Percentiles rank a stretch among this genome's conserved stretches.
Evolutionary conservation across 2,113 vertebrate genomes (phyloP).

Genomic region (Gymnocephalus cernua): DNA sequence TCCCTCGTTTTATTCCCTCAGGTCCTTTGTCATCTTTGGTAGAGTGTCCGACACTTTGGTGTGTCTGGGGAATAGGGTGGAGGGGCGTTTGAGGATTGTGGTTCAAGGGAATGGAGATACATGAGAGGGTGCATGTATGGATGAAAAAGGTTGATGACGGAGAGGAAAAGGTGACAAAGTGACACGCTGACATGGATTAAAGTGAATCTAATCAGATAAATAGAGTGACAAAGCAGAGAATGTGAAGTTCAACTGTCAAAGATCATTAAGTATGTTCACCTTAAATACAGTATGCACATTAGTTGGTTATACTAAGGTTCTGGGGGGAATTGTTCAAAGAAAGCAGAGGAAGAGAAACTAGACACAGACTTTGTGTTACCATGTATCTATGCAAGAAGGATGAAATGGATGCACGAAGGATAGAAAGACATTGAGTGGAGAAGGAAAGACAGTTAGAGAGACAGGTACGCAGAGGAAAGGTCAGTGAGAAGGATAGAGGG

Average conservation of each 20-base stretch:
- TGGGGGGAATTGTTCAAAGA: slow-evolving; percentile 35
- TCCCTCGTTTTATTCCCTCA: slow-evolving; percentile 73
- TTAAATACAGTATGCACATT: slow-evolving; percentile 63
- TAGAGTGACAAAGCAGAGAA: slow-evolving; percentile 32
- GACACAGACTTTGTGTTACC: slow-evolving; percentile 33
- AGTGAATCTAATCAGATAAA: slow-evolving; percentile 46
- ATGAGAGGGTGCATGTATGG: slow-evolving; percentile 35
- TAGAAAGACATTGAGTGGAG: slow-evolving; percentile 25
- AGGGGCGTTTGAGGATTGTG: slow-evolving; percentile 23
- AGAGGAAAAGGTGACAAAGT: slow-evolving; percentile 42
- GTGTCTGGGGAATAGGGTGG: slow-evolving; percentile 75
- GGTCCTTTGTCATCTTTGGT: slow-evolving; percentile 87
- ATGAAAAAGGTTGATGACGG: slow-evolving; percentile 38
- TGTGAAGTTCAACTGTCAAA: slow-evolving; percentile 34
- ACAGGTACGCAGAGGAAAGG: slow-evolving; percentile 14
- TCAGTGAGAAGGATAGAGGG: slow-evolving; percentile 35
- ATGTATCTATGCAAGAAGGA: slow-evolving; percentile 30
- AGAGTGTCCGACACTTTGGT: slow-evolving; percentile 85
- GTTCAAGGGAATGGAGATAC: slow-evolving; percentile 34
- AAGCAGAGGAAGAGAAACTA: slow-evolving; percentile 36
- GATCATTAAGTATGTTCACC: slow-evolving; percentile 51
- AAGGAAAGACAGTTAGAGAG: slow-evolving; percentile 25
- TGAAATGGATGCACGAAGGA: slow-evolving; percentile 38
- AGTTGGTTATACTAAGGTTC: slow-evolving; percentile 50
- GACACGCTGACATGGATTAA: slow-evolving; percentile 50